Conservation (phyloP, 2,888 invertebrate genomes). For the Argyresthia albistria region DNA sequence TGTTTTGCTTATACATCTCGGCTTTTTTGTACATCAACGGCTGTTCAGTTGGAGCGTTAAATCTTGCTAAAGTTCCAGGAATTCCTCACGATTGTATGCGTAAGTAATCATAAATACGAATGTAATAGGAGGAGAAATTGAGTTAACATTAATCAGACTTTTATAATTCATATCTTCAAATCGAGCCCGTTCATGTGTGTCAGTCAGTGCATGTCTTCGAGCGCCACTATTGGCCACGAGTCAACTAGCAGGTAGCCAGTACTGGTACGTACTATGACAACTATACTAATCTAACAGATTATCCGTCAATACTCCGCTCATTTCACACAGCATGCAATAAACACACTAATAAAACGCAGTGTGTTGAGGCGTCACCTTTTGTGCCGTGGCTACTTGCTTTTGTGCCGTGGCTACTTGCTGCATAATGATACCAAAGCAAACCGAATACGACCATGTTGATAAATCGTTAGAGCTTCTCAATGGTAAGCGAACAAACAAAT, state of each 20-base stretch:
- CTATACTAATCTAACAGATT: neutral
- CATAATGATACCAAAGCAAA: neutral
- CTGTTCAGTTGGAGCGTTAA: no score
- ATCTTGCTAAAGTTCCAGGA: no score
- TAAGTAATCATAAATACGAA: no score
- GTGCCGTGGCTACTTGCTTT: neutral
- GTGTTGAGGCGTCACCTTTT: neutral
- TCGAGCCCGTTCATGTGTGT: no score
- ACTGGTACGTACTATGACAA: no score
- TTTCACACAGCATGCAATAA: neutral
- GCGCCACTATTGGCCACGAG: no score
- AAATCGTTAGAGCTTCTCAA: slow-evolving; percentile 1
- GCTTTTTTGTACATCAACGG: neutral
- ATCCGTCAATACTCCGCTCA: neutral
- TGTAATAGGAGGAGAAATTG: no score
- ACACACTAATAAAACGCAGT: neutral
- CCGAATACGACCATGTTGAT: neutral
- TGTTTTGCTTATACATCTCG: slow-evolving; percentile 26
- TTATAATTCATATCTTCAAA: no score
- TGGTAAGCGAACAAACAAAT: slow-evolving; percentile 2
- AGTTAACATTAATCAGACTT: no score
- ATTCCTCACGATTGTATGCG: no score
- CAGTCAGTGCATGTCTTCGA: no score
- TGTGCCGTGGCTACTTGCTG: neutral
- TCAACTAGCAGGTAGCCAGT: no score